Base-by-base conservation (phyloP, 2,797 vertebrate species). In the Gambusia yucatana region DNA sequence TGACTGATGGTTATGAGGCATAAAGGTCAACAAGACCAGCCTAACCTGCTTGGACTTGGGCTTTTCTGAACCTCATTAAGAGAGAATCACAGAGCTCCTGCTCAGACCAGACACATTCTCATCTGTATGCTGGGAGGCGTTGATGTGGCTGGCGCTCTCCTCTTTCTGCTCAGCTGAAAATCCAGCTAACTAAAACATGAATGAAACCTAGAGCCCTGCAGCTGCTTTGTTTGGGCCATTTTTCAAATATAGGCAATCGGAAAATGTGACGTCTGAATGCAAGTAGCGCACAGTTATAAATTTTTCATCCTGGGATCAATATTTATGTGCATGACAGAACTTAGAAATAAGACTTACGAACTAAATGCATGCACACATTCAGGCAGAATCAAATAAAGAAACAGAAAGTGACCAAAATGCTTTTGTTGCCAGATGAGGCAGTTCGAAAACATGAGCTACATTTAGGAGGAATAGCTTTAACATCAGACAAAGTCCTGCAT, bases 41-140 rank as follows among this genome's bases (percentile, higher is more conserved):
- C 67, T 86, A 72, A 85, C 85, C 86, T 88, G 86, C 86, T 77
- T 8, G 1, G 82, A 86, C 72, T n/a, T 65, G 20, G 46, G 70
- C 81, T 85, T 77, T 76, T 85, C 73, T 84, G 85, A 75, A 83
- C 80, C 93, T 93, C 92, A 93, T 94, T 95, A 93, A 83, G 86
- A 59, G 73, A 87, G 86, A 86, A 89, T 85, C 82, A 69, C 80
- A 83, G 84, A 84, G 75, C 81, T 87, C 77, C 82, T 33, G 77
- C 55, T 78, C 11, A 28, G 72, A 70, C 71, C 75, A 84, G 89
- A 81, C 82, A 4, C 69, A 16, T 36, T 76, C 90, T 93, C 88
- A 89, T 93, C 87, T 83, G 88, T 88, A 92, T 91, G 87, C 91
- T 75, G 57, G 72, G 63, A 87, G 76, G 86, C 84, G 57, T 88